A percentile compares a stretch with the other conserved stretches of the same genome.
Conservation (phyloP, 2,888 invertebrate genomes). For the Ischnus inquisitorius region DNA sequence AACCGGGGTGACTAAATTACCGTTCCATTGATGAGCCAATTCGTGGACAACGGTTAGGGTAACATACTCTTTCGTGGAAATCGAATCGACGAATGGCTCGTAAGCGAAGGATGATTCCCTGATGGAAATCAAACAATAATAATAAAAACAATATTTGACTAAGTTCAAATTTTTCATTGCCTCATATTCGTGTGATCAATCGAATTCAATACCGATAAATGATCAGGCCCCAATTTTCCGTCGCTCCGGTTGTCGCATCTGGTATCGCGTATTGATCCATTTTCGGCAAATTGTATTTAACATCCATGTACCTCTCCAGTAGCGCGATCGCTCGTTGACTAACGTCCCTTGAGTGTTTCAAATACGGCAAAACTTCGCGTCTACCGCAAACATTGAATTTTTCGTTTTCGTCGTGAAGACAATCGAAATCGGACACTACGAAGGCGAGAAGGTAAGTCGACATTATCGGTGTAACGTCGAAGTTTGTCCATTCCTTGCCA, state of each 20-base stretch:
- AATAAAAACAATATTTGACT: background rate
- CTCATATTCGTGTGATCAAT: background rate
- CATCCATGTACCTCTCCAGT: slow-evolving; percentile 92
- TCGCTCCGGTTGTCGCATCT: slow-evolving; percentile 94
- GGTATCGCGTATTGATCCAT: slow-evolving; percentile 91
- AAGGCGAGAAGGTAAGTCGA: slow-evolving; percentile 93
- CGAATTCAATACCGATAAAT: slow-evolving; percentile 88
- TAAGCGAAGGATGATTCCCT: slow-evolving; percentile 65
- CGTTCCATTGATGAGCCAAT: slow-evolving; percentile 86
- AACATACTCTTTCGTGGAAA: slow-evolving; percentile 67
- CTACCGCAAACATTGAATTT: slow-evolving; percentile 91
- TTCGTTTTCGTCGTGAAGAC: slow-evolving; percentile 54
- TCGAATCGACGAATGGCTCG: slow-evolving; percentile 56
- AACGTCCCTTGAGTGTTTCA: slow-evolving; percentile 91
- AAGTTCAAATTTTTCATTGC: background rate
- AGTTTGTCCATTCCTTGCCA: slow-evolving; percentile 67
- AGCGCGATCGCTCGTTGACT: slow-evolving; percentile 92
- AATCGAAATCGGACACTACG: slow-evolving; percentile 88
- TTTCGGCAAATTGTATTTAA: slow-evolving; percentile 93
- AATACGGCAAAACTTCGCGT: slow-evolving; percentile 90
- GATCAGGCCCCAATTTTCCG: slow-evolving; percentile 97
- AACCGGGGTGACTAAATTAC: slow-evolving; percentile 78
- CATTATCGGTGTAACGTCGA: slow-evolving; percentile 87
- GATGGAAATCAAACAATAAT: background rate
- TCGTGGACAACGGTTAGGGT: slow-evolving; percentile 84